A percentile compares a stretch with the other conserved stretches of the same genome.
Conservation (phyloP, 64 coral and sea anemone genomes). For the Pocillopora damicornis region DNA sequence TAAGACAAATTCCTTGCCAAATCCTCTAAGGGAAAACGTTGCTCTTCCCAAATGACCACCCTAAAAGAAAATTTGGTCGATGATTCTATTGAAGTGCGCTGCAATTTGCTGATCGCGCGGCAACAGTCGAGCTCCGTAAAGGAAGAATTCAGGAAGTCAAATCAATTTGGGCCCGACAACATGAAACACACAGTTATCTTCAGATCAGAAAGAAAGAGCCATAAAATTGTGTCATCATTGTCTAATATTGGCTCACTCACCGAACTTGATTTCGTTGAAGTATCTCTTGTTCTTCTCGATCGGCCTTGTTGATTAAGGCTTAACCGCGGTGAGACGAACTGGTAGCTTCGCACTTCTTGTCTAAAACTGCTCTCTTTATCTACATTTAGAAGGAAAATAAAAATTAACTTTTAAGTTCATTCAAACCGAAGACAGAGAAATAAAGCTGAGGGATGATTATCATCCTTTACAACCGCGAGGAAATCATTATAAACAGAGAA, state of each 20-base stretch:
- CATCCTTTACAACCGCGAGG: neutral
- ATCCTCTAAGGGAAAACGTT: constrained; percentile 20
- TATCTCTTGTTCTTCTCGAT: neutral
- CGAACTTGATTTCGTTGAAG: constrained; percentile 8
- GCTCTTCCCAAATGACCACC: constrained; percentile 11
- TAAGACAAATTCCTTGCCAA: constrained; percentile 18
- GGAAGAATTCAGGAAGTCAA: neutral
- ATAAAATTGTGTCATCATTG: neutral
- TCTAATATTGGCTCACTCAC: constrained; percentile 10
- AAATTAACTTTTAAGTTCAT: neutral
- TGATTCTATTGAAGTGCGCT: neutral
- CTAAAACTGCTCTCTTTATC: neutral
- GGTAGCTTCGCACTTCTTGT: constrained; percentile 15
- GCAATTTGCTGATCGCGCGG: neutral
- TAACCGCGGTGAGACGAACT: constrained; percentile 5
- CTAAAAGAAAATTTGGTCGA: neutral
- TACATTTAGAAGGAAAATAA: neutral
- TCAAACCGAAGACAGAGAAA: neutral
- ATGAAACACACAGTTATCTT: neutral
- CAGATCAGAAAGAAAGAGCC: constrained; percentile 2
- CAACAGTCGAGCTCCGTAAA: neutral
- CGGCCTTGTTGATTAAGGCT: neutral
- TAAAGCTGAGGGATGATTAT: neutral
- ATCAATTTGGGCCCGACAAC: neutral
- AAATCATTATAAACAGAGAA: neutral